phyloP scores from a whole-genome alignment of 2,113 vertebrate species.

The Tragelaphus scriptus region DNA sequence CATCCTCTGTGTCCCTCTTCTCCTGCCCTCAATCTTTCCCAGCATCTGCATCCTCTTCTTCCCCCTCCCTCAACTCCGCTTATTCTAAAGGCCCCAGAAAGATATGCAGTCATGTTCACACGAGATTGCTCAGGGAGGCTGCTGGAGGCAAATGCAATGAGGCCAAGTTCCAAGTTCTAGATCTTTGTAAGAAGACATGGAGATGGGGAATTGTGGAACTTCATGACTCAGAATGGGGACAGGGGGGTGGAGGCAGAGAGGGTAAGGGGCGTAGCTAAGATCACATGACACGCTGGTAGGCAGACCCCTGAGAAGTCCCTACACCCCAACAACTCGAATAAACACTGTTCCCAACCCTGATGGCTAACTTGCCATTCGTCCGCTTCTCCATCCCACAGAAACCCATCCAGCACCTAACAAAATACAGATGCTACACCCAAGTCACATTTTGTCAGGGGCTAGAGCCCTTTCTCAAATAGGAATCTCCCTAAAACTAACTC shows the following conservation, averaged over 20 bases:
- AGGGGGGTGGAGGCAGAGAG: background rate
- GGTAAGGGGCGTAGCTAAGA: background rate
- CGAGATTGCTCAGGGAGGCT: too few relatives aligned
- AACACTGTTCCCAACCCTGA: background rate
- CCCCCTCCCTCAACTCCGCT: background rate
- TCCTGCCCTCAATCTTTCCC: background rate
- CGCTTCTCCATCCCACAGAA: background rate
- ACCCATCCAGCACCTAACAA: background rate
- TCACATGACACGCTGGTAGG: background rate
- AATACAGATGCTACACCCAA: background rate
- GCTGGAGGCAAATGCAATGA: background rate
- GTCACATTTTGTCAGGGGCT: background rate
- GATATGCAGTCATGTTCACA: background rate
- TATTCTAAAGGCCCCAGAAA: background rate
- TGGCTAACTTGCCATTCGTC: background rate
- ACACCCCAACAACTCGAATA: background rate
- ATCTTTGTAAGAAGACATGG: background rate
- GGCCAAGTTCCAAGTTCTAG: background rate
- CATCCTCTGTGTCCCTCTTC: background rate
- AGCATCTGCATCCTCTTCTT: background rate
- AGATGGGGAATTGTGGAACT: background rate
- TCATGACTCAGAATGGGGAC: background rate
- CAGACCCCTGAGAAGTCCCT: background rate
- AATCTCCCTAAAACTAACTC: background rate
- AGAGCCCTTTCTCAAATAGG: background rate